These are phyloP conservation scores for Plemyria rubiginata DNA, from an alignment of 2,888 invertebrate species.

Conservation along the genomic window DNA sequence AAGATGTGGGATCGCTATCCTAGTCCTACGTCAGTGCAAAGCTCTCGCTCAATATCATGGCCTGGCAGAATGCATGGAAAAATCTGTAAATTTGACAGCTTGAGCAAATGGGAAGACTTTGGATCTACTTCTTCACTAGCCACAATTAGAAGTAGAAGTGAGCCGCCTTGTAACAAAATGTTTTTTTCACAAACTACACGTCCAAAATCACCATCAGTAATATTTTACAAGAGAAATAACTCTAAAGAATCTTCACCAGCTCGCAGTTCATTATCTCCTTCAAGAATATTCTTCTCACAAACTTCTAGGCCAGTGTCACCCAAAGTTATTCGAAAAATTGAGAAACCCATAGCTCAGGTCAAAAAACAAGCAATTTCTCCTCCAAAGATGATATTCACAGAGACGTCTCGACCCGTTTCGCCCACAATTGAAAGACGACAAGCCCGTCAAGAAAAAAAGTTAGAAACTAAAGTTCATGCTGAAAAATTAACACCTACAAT, in stretches of 20 bases:
- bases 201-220: constrained; percentile 71
- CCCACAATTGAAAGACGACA: constrained; percentile 55
- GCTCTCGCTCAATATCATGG: constrained; percentile 86
- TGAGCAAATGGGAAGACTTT: constrained; percentile 70
- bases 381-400: constrained; percentile 66
- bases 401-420: constrained; percentile 71
- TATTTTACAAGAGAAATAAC: constrained; percentile 67
- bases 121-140: constrained; percentile 78
- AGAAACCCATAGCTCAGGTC: constrained; percentile 42
- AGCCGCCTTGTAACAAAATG: constrained; percentile 85
- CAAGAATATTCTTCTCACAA: constrained; percentile 65
- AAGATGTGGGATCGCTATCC: constrained; percentile 86
- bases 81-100: constrained; percentile 78
- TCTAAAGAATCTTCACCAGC: constrained; percentile 42
- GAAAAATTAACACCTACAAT: constrained; percentile 60
- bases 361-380: constrained; percentile 60
- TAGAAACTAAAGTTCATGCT: constrained; percentile 42
- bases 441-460: constrained; percentile 44
- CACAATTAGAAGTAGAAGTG: constrained; percentile 86
- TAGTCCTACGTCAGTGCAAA: constrained; percentile 80
- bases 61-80: constrained; percentile 84
- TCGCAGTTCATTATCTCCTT: constrained; percentile 58
- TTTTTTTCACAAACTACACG: constrained; percentile 80
- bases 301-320: constrained; percentile 72
- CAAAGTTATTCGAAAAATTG: constrained; percentile 54